These are phyloP conservation scores for Mystacides longicornis DNA, from an alignment of 2,888 invertebrate species.

Conservation along the genomic window DNA sequence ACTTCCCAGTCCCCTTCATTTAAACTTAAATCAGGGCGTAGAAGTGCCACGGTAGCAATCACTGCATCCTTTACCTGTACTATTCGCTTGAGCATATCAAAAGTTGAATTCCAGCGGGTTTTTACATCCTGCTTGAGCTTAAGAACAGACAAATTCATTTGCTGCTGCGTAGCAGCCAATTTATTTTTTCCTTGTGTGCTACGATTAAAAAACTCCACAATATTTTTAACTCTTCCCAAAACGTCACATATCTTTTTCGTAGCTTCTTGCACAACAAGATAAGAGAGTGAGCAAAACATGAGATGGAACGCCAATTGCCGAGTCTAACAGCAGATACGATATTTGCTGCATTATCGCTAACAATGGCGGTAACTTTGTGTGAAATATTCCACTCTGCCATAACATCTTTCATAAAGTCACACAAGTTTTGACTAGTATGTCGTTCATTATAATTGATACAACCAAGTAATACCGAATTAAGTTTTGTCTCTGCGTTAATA, in stretches of 20 bases:
- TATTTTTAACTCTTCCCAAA: background rate
- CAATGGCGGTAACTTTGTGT: background rate
- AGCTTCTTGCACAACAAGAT: background rate
- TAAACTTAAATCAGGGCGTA: background rate
- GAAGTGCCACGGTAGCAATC: background rate
- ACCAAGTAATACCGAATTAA: too few species aligned
- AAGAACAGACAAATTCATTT: background rate
- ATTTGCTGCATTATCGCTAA: background rate
- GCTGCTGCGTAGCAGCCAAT: background rate
- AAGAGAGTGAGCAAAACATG: background rate
- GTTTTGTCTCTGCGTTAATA: too few species aligned
- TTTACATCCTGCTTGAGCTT: slow-evolving; percentile 22
- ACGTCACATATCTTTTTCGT: background rate
- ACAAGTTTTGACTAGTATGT: background rate
- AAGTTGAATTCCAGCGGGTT: slow-evolving; percentile 25
- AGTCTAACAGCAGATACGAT: background rate
- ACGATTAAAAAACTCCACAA: background rate
- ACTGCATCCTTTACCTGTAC: slow-evolving; percentile 12
- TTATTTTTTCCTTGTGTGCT: background rate
- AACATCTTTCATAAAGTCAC: background rate
- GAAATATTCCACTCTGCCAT: background rate
- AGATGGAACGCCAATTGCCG: background rate
- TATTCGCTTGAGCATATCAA: slow-evolving; percentile 24
- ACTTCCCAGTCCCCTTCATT: background rate
- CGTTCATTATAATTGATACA: background rate